These are phyloP conservation scores for Gymnosoma rotundatum DNA, from an alignment of 2,888 invertebrate genomes.

Conservation along the genomic window DNA sequence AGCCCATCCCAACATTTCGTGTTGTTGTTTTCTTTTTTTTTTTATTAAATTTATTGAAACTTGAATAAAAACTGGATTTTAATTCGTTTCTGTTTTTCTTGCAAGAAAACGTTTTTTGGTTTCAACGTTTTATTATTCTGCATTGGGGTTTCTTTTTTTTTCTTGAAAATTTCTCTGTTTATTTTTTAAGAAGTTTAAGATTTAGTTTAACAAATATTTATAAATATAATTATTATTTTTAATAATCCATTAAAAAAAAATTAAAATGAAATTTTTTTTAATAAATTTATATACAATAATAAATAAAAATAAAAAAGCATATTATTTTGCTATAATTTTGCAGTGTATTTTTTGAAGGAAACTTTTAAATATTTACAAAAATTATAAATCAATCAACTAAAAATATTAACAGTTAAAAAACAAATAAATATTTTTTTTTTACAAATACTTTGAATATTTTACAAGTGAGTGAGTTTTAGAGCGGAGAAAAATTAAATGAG, in stretches of 20 bases:
- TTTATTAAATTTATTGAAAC: constrained; percentile 30
- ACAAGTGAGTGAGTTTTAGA: constrained; percentile 34
- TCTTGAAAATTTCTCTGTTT: constrained; percentile 16
- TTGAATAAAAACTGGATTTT: constrained; percentile 37
- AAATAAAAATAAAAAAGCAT: constrained; percentile 49
- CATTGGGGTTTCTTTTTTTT: not conserved
- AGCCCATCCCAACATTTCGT: constrained; percentile 83
- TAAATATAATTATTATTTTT: constrained; percentile 4
- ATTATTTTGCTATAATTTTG: constrained; percentile 56
- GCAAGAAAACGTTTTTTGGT: constrained; percentile 30
- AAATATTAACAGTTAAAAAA: constrained; percentile 25
- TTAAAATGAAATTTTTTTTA: constrained; percentile 24
- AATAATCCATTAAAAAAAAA: constrained; percentile 34
- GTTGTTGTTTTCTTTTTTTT: constrained; percentile 73
- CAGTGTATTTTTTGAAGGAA: constrained; percentile 55
- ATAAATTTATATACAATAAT: constrained; percentile 46
- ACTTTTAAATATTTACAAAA: constrained; percentile 64
- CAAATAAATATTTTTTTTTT: constrained; percentile 25
- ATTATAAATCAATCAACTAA: constrained; percentile 34
- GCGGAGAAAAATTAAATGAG: constrained; percentile 37
- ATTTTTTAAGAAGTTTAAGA: constrained; percentile 66
- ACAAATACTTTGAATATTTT: constrained; percentile 45
- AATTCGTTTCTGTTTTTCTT: constrained; percentile 10
- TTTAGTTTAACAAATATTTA: constrained; percentile 56
- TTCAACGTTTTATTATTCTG: constrained; percentile 27